Evolutionary conservation across 2,888 invertebrate species (phyloP).

Genomic region (Odontocolon sp.): DNA sequence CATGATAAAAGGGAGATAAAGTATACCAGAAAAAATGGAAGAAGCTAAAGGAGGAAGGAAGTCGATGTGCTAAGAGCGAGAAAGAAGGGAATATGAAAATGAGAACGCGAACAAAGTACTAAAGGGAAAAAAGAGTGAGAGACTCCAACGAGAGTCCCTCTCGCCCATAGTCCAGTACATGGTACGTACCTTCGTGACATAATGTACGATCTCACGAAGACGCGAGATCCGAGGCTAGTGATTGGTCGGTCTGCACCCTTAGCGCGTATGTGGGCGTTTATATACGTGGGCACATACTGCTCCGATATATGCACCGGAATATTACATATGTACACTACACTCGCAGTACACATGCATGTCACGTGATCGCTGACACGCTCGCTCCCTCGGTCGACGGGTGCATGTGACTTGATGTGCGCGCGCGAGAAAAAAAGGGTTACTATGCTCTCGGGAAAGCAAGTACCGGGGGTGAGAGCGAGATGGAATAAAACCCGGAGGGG

Average conservation of each 20-base stretch:
- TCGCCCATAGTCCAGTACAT: slow-evolving; percentile 9
- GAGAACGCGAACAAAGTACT: background rate
- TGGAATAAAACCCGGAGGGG: slow-evolving; percentile 62
- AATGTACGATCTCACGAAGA: slow-evolving; percentile 56
- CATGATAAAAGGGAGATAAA: slow-evolving; percentile 17
- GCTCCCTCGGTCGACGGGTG: slow-evolving; percentile 52
- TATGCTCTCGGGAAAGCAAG: slow-evolving; percentile 25
- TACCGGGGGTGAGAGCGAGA: slow-evolving; percentile 42
- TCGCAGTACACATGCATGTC: slow-evolving; percentile 22
- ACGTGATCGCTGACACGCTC: slow-evolving; percentile 53
- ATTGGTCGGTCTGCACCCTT: slow-evolving; percentile 78
- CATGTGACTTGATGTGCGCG: slow-evolving; percentile 61
- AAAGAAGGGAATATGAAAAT: slow-evolving; percentile 15
- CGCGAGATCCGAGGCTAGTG: slow-evolving; percentile 70
- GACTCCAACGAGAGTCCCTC: slow-evolving; percentile 25
- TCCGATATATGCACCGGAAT: slow-evolving; percentile 20
- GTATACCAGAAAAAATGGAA: slow-evolving; percentile 21
- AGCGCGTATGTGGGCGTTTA: slow-evolving; percentile 76
- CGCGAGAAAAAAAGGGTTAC: slow-evolving; percentile 50
- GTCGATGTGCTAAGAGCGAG: slow-evolving; percentile 12
- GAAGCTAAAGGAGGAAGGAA: background rate
- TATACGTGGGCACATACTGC: slow-evolving; percentile 66
- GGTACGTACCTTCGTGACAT: slow-evolving; percentile 16
- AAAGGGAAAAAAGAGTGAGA: slow-evolving; percentile 35
- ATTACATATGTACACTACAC: too few relatives aligned